phyloP scores from a whole-genome alignment of 2,888 invertebrate genomes.

The Tortrix viridana region DNA sequence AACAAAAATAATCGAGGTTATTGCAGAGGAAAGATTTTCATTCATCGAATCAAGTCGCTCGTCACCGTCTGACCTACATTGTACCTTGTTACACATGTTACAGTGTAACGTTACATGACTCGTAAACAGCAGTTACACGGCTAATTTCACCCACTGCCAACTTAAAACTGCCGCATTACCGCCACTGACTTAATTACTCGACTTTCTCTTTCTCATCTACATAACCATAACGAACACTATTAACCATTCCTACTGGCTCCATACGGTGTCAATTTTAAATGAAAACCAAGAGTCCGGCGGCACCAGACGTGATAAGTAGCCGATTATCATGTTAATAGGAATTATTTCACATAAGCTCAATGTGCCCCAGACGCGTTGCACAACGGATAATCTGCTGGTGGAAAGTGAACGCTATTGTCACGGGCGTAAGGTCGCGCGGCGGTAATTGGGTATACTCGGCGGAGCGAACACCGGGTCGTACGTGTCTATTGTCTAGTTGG shows the following conservation, averaged over 20 bases:
- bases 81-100: too few species aligned
- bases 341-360: slow-evolving; percentile 21
- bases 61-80: too few species aligned
- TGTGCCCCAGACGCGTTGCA: slow-evolving; percentile 12
- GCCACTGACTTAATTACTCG: slow-evolving; percentile 10
- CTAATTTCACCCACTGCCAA: background rate
- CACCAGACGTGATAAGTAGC: slow-evolving; percentile 7
- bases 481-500: slow-evolving; percentile 15
- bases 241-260: background rate
- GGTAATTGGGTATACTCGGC: slow-evolving; percentile 6
- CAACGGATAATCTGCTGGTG: slow-evolving; percentile 2
- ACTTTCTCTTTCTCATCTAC: slow-evolving; percentile 14
- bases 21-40: background rate
- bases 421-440: slow-evolving; percentile 2
- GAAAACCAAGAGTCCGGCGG: too few species aligned
- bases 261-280: too few species aligned
- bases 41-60: background rate
- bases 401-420: slow-evolving; percentile 19
- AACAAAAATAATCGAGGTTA: too few species aligned
- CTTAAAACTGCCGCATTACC: background rate
- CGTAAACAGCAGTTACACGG: background rate
- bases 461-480: slow-evolving; percentile 21
- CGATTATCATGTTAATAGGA: slow-evolving; percentile 27
- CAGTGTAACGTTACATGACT: background rate
- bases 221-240: slow-evolving; percentile 7